Percentiles rank a stretch among this genome's conserved stretches.
Conservation (phyloP, 64 coral and sea anemone species). For the Catalaphyllia jardinei region DNA sequence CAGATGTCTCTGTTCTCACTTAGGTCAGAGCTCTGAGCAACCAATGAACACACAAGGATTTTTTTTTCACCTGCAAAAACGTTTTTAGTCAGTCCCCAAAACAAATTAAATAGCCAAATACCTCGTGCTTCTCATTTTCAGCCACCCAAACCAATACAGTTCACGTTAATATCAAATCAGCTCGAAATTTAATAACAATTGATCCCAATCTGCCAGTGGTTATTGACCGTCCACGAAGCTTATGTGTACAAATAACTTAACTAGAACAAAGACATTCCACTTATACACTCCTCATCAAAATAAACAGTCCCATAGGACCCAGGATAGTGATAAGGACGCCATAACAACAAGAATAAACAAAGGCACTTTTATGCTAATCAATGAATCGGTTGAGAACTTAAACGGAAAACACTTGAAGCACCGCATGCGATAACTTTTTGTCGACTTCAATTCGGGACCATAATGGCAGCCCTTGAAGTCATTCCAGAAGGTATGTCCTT, state of each 20-base stretch:
- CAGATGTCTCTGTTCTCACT: too few species aligned
- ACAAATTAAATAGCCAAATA: background rate
- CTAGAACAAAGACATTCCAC: background rate
- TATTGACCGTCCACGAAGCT: background rate
- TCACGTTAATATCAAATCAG: background rate
- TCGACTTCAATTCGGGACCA: background rate
- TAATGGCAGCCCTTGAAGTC: constrained; percentile 30
- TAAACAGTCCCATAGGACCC: constrained; percentile 35
- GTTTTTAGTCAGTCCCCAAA: background rate
- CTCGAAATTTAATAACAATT: constrained; percentile 3
- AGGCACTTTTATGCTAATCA: constrained; percentile 31
- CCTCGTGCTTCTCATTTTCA: background rate
- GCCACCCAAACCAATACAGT: background rate
- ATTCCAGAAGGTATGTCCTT: constrained; percentile 37
- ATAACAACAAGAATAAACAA: constrained; percentile 52
- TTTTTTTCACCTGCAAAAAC: background rate
- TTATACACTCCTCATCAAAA: background rate
- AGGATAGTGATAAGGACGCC: constrained; percentile 14
- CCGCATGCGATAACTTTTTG: background rate
- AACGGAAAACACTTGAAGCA: background rate
- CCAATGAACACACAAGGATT: background rate
- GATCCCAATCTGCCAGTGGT: background rate
- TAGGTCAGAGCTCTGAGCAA: too few species aligned
- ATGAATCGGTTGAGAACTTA: background rate
- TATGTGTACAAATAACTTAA: constrained; percentile 28